Conservation (phyloP, 2,113 vertebrate genomes). For the Plecturocebus donacophilus region DNA sequence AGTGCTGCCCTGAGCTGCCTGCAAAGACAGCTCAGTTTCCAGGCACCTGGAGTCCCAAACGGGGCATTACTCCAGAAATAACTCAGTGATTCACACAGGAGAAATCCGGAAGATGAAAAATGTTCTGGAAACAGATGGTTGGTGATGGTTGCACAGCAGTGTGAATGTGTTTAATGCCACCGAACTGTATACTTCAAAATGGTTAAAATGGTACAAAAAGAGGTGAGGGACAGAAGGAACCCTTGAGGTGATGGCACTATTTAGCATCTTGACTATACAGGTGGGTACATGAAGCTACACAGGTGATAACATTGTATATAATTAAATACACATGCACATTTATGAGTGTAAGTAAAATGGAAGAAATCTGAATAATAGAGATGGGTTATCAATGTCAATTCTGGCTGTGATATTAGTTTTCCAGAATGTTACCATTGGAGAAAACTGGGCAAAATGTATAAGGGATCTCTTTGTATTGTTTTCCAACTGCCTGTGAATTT, state of each 20-base stretch:
- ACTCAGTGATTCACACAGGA: neutral
- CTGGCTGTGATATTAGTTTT: neutral
- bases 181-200: neutral
- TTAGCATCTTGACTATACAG: neutral
- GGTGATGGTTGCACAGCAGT: too few relatives aligned
- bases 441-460: neutral
- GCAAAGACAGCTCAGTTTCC: neutral
- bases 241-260: neutral
- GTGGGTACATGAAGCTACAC: neutral
- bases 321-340: neutral
- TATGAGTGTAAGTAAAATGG: neutral
- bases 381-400: neutral
- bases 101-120: too few relatives aligned
- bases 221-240: neutral
- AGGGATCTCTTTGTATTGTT: neutral
- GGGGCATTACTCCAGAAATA: neutral
- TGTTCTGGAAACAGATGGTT: too few relatives aligned
- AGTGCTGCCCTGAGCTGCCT: neutral
- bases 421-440: neutral
- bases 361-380: neutral
- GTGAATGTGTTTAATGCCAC: too few relatives aligned
- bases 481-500: neutral
- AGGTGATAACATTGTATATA: neutral
- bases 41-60: neutral
- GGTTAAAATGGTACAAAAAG: neutral